Base-by-base conservation (phyloP, 2,797 vertebrate species). In the Champsocephalus gunnari region DNA sequence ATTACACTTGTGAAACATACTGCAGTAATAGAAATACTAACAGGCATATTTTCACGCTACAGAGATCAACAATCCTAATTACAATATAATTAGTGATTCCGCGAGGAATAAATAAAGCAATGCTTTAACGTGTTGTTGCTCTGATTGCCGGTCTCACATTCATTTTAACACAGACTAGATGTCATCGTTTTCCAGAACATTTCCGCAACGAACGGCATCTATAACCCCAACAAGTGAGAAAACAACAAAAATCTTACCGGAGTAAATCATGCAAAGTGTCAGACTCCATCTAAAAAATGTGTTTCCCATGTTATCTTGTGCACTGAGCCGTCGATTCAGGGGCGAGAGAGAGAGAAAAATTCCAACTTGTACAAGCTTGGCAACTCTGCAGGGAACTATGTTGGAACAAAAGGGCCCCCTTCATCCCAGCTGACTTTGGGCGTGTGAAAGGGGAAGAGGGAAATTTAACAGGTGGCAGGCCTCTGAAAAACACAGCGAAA, bases 301-400 rank as follows among this genome's bases (percentile, higher is more conserved):
- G 72, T 86, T 90, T 78, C 81, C 93, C 93, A 95, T 94, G 80
- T 81, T 94, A 85, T 84, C 90, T 91, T 84, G 88, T 71, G 75
- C 80, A 81, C 74, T 0, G 87, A 90, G 79, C 75, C 51, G 89
- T 93, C 87, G 81, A 75, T 74, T 69, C 73, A 75, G 75, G 82
- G 77, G 71, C 63, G 77, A 73, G 81, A 81, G 75, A 86, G 73
- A 91, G 82, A 90, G 43, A 47, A 84, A 28, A 93, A 93, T 92
- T 92, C 91, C 91, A 75, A 90, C 89, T 92, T 87, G 79, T 73
- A 87, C 88, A 86, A 94, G 90, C 94, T 91, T 91, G 88, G 95
- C 93, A 94, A 94, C 95, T 87, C 90, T 83, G 89, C 91, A 92
- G 93, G 92, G 92, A 93, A 92, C 91, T 89, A 91, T 92, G 93